Base-by-base conservation (phyloP, 2,888 invertebrate genomes). In the Xylota segnis region DNA sequence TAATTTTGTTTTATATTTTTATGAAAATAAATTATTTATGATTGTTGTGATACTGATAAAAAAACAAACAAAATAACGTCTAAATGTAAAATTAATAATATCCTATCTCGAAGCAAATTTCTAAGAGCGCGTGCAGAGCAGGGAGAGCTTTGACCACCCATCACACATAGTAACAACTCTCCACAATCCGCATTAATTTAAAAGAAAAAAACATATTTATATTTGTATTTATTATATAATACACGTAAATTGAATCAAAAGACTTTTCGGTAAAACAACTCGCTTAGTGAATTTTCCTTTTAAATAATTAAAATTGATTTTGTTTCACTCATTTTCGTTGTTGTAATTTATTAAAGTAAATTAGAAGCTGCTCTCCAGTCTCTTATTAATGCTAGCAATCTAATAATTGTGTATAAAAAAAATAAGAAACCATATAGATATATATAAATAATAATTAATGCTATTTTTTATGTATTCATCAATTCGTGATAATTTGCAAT, bases 31-130 rank as follows among this genome's bases (percentile, higher is more conserved):
- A 79, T 72, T 79, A 79, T 79, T 77, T 76, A 71, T 82, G 61
- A 82, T 82, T 86, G 86, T 86, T 86, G 86, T 86, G 86, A 86
- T 86, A 86, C 82, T 77, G 76, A 77, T 77, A 59, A 63, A 82
- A 63, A 40, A 4, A 40, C 14, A 43, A 14, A 37, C 6, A 12
- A 58, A 79, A 59, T 81, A 86, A 75, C 84, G 76, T 79, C 71
- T 81, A 40, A 76, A 71, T 76, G 59, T 74, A 66, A 71, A 66
- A 70, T 71, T 52, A 63, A 59, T 54, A 61, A 52, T 66, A 76
- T 81, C 71, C 66, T 61, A 81, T 81, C 52, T 76, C 81, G 76
- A 81, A 61, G 52, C n/a, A 61, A 65, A 34, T 23, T 34, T 52
- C 47, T n/a, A 56, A 63, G 47, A 72, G 34, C 32, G 16, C 23